A percentile compares a stretch with the other conserved stretches of the same genome.
phyloP scores from a whole-genome alignment of 2,888 invertebrate genomes.

The Zelleria hepariella region DNA sequence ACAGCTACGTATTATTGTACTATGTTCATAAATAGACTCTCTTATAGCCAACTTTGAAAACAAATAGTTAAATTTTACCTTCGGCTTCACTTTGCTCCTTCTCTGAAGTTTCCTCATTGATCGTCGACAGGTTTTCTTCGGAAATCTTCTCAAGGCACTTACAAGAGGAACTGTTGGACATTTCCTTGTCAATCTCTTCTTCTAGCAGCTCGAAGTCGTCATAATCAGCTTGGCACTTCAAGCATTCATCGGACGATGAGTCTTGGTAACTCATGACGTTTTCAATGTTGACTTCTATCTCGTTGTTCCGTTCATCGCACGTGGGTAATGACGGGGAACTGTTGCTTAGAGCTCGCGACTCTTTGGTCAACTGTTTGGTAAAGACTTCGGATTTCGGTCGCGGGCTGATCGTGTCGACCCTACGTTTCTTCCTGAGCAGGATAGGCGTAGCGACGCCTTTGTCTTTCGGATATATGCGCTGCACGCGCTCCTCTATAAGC shows the following conservation, averaged over 20 bases:
- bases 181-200: slow-evolving; percentile 47
- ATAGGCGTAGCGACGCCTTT: slow-evolving; percentile 25
- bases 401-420: slow-evolving; percentile 14
- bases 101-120: slow-evolving; percentile 36
- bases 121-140: slow-evolving; percentile 48
- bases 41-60: background rate
- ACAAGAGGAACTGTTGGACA: slow-evolving; percentile 23
- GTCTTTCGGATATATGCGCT: slow-evolving; percentile 46
- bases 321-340: slow-evolving; percentile 46
- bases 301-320: slow-evolving; percentile 28
- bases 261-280: slow-evolving; percentile 56
- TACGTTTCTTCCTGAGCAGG: slow-evolving; percentile 16
- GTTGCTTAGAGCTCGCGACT: slow-evolving; percentile 39
- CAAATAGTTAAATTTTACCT: background rate
- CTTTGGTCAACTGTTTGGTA: slow-evolving; percentile 26
- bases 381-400: slow-evolving; percentile 42
- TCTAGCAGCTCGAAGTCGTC: slow-evolving; percentile 58
- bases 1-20: slow-evolving; percentile 4
- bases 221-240: slow-evolving; percentile 39
- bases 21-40: background rate
- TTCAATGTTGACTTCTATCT: slow-evolving; percentile 56
- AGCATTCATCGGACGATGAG: slow-evolving; percentile 58
- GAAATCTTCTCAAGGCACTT: slow-evolving; percentile 55
- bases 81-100: slow-evolving; percentile 16
- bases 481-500: slow-evolving; percentile 51